A percentile compares a stretch with the other conserved stretches of the same genome.
Conservation (phyloP, 1,140 invertebrate species). For the Lordiphosa stackelbergi region DNA sequence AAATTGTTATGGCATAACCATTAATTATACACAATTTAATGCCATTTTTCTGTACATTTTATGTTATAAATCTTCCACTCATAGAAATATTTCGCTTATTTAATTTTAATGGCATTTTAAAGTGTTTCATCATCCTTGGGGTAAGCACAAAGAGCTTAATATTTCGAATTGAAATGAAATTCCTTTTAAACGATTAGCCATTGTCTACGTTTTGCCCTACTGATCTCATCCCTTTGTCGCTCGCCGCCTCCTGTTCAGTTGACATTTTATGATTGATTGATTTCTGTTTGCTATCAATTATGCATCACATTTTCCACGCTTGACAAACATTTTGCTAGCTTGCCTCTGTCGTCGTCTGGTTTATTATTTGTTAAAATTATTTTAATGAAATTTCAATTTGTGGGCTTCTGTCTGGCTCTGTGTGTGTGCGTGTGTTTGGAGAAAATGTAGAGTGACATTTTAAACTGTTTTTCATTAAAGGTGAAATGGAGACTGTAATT, state of each 20-base stretch:
- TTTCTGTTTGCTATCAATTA: conserved; percentile 71
- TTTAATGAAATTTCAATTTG: conserved; percentile 65
- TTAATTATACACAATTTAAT: conserved; percentile 33
- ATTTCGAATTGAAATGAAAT: conserved; percentile 38
- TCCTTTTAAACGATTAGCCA: conserved; percentile 41
- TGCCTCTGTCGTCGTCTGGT: conserved; percentile 1
- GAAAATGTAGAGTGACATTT: conserved; percentile 16
- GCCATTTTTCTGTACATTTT: conserved; percentile 13
- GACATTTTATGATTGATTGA: conserved; percentile 73
- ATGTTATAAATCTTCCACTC: background rate
- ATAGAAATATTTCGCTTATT: background rate
- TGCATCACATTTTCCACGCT: conserved; percentile 69
- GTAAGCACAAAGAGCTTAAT: conserved; percentile 7
- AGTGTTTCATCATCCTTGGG: background rate
- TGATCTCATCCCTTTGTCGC: background rate
- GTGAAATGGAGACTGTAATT: conserved; percentile 39
- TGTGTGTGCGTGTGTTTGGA: background rate
- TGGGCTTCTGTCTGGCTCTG: conserved; percentile 23
- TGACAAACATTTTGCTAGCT: conserved; percentile 19
- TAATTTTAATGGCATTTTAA: conserved; percentile 28
- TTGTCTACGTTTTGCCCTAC: conserved; percentile 7
- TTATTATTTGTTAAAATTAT: conserved; percentile 64
- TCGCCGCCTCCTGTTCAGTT: conserved; percentile 15
- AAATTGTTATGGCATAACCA: conserved; percentile 26
- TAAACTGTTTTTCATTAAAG: conserved; percentile 17